phyloP scores from a whole-genome alignment of 2,797 vertebrate species.

The Thripadectes ignobilis region DNA sequence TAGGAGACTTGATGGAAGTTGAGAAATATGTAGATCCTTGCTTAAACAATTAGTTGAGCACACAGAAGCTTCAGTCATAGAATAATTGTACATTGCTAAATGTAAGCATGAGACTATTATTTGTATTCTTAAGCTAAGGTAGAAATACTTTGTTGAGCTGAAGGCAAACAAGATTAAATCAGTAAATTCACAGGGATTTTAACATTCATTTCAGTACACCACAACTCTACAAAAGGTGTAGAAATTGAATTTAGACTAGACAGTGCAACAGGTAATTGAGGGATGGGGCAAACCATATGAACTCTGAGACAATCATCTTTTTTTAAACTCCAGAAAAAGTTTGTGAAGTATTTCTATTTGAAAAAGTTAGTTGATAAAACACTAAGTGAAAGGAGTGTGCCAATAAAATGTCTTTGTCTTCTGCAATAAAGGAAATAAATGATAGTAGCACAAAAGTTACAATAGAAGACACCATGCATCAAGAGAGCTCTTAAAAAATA shows the following conservation, averaged over 20 bases:
- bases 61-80: not conserved
- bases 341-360: not conserved
- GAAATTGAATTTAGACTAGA: not conserved
- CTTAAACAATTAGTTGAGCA: not conserved
- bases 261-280: not conserved
- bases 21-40: not conserved
- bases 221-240: not conserved
- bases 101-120: not conserved
- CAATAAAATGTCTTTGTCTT: constrained; percentile 62
- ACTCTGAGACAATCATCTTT: not conserved
- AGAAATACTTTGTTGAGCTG: not conserved
- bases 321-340: constrained; percentile 28
- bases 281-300: not conserved
- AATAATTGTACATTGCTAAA: not conserved
- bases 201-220: not conserved
- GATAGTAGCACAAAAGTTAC: constrained; percentile 50
- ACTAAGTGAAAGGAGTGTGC: constrained; percentile 7
- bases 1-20: not conserved
- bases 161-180: not conserved
- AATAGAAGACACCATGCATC: constrained; percentile 52
- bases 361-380: constrained; percentile 52
- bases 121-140: not conserved
- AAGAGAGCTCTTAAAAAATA: constrained; percentile 31
- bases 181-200: not conserved
- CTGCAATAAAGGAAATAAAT: constrained; percentile 46